Evolutionary conservation across 2,113 vertebrate genomes (phyloP).

Genomic region (Mesocricetus auratus): DNA sequence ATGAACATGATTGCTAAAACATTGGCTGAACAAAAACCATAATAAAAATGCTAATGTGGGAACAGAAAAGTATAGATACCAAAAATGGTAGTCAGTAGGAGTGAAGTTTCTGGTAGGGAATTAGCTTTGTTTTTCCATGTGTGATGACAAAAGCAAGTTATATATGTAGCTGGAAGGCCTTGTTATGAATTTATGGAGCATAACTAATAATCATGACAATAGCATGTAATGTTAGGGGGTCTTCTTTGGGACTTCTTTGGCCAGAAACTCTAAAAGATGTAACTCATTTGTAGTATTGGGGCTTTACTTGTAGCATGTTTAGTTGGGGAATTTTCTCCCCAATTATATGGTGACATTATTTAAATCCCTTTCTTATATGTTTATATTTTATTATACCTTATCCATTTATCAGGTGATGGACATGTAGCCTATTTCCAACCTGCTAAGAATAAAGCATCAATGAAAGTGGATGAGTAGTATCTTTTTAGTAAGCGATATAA

Average conservation of each 20-base stretch:
- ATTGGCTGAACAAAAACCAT: neutral
- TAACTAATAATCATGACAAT: neutral
- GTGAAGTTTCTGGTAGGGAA: neutral
- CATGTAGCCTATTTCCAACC: neutral
- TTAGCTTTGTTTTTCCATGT: neutral
- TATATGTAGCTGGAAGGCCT: neutral
- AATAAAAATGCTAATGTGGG: neutral
- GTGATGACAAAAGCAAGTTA: neutral
- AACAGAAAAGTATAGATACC: neutral
- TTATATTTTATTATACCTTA: neutral
- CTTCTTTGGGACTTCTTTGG: neutral
- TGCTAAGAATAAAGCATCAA: neutral
- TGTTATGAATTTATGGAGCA: neutral
- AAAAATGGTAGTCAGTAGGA: neutral
- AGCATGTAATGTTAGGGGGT: neutral
- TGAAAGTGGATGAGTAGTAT: neutral
- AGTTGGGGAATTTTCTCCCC: neutral
- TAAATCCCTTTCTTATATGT: neutral
- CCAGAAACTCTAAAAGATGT: neutral
- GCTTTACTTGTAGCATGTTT: neutral
- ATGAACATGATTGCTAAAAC: neutral
- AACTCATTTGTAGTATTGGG: neutral
- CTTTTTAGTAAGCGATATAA: neutral
- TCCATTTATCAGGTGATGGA: neutral
- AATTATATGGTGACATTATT: neutral